Conservation (phyloP, 2,113 vertebrate species). For the Eulemur rufifrons region DNA sequence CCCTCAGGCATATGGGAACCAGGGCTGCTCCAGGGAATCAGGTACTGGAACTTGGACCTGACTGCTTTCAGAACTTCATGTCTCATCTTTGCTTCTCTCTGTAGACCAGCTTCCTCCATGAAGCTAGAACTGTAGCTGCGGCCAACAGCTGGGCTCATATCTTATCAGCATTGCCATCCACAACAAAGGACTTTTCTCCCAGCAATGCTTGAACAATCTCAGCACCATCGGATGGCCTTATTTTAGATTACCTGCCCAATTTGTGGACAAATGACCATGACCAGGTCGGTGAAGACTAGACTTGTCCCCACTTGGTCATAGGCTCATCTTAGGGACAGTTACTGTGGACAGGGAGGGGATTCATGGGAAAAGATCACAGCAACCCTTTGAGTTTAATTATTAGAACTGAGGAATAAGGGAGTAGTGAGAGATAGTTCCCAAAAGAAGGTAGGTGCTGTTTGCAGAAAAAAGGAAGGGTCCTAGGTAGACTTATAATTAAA, state of each 20-base stretch:
- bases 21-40: neutral
- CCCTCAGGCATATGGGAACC: neutral
- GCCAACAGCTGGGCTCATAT: neutral
- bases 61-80: neutral
- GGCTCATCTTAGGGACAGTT: neutral
- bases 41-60: neutral
- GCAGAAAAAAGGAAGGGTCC: neutral
- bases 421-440: neutral
- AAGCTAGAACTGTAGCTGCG: neutral
- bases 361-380: neutral
- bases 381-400: neutral
- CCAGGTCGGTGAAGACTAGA: neutral
- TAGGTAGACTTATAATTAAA: neutral
- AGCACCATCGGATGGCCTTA: neutral
- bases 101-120: neutral
- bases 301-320: neutral
- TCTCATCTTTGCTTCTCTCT: neutral
- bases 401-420: neutral
- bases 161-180: neutral
- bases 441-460: neutral
- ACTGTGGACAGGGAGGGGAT: neutral
- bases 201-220: neutral
- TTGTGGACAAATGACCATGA: neutral
- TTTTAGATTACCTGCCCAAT: neutral
- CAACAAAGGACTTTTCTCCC: neutral